Base-by-base conservation (phyloP, 2,113 vertebrate species). In the Ptychochromis oligacanthus region DNA sequence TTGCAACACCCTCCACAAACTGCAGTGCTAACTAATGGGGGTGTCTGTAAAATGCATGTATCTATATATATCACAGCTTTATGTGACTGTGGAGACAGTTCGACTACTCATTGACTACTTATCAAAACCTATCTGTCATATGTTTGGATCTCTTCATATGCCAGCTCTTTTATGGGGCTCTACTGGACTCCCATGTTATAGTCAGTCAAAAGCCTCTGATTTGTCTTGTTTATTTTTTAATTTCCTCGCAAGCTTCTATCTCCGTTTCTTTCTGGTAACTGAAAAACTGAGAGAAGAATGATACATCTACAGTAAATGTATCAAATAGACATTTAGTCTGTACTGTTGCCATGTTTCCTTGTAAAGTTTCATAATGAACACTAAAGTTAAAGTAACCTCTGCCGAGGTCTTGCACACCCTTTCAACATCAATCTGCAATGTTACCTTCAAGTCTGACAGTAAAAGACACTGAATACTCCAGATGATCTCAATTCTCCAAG, bases 371-470 rank as follows among this genome's bases (percentile, higher is more conserved):
- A n/a, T 76, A 1, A 40, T 67, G 75, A 79, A 83, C 64, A 88
- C 56, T 72, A 82, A 86, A 87, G 79, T 79, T 79, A 46, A 57
- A 80, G 82, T 67, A 83, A 92, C 83, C 88, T 86, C 54, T 86
- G 61, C 59, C 86, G 90, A 91, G 87, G 80, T 87, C 77, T 87
- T 84, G 54, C 80, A 58, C 46, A 60, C 15, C 43, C 26, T 81
- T 86, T 81, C 43, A 10, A 57, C 86, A 92, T 93, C 75, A 87
- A 83, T 88, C 88, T 84, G 34, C 38, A 78, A 55, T 67, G 80
- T 79, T 83, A 54, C 79, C 84, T 80, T 91, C 74, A 84, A 56
- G 64, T 85, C 40, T 83, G 81, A 83, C 84, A 78, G 60, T 82
- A 85, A 60, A 83, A 83, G 49, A 81, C 80, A 57, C 22, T 36